Conservation (phyloP, 1,140 invertebrate species). For the Pomacea maculata region DNA sequence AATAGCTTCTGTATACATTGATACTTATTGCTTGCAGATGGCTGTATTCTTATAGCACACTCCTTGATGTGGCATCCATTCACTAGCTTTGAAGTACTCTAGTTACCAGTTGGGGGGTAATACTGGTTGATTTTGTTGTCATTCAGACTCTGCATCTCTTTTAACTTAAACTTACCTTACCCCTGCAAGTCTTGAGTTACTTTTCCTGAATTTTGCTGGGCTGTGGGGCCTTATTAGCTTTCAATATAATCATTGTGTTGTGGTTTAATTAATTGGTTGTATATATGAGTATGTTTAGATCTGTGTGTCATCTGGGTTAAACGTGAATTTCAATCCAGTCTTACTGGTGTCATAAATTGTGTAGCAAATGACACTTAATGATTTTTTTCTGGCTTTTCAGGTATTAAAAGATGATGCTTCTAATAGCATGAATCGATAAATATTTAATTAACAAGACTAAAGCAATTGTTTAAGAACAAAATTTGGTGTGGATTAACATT, state of each 20-base stretch:
- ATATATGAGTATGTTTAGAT: background rate
- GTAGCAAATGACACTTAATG: too few relatives aligned
- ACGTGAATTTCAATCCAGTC: too few relatives aligned
- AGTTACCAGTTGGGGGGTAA: background rate
- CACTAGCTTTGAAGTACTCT: background rate
- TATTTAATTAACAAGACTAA: too few relatives aligned
- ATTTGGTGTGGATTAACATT: too few relatives aligned
- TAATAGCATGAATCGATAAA: too few relatives aligned
- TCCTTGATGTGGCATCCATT: constrained; percentile 13
- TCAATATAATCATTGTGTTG: background rate
- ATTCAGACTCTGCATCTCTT: background rate
- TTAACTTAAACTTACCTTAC: background rate
- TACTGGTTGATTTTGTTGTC: background rate
- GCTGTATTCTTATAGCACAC: constrained; percentile 13
- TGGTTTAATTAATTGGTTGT: background rate
- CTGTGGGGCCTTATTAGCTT: background rate
- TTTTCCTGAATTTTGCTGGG: background rate
- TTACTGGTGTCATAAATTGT: too few relatives aligned
- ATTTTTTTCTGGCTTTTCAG: too few relatives aligned
- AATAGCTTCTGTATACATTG: background rate
- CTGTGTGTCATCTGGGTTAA: too few relatives aligned
- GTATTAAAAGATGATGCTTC: too few relatives aligned
- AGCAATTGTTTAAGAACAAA: too few relatives aligned
- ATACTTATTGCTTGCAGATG: constrained; percentile 9
- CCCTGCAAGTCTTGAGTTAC: background rate